A percentile compares a stretch with the other conserved stretches of the same genome.
These are phyloP conservation scores for Drosophila kuntzei DNA, from an alignment of 2,888 invertebrate genomes.

Conservation along the genomic window DNA sequence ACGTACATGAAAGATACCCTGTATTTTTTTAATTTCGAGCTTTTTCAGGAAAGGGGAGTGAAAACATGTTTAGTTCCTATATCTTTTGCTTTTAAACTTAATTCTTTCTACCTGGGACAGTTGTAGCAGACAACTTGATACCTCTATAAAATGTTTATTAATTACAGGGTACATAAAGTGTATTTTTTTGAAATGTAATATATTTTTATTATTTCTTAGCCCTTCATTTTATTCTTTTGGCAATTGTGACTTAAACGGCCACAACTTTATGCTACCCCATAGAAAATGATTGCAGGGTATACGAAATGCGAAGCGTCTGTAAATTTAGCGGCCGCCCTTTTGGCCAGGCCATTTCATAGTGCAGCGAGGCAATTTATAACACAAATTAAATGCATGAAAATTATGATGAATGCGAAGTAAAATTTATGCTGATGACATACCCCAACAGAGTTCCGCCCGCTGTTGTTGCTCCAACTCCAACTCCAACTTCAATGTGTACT, in stretches of 20 bases:
- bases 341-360: conserved; percentile 32
- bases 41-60: no score
- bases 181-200: not conserved
- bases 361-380: conserved; percentile 68
- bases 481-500: not conserved
- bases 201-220: not conserved
- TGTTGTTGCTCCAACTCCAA: conserved; percentile 4
- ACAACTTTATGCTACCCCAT: not conserved
- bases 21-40: no score
- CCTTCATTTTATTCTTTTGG: not conserved
- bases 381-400: conserved; percentile 78
- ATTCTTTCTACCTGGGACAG: no score
- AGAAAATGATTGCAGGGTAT: conserved; percentile 18
- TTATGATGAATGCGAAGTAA: conserved; percentile 78
- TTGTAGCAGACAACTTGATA: no score
- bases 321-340: conserved; percentile 47
- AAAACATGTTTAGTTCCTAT: no score
- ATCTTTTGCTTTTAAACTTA: no score
- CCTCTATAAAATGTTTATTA: no score
- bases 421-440: conserved; percentile 81
- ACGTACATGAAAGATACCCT: no score
- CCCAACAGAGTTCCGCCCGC: conserved; percentile 31
- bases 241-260: not conserved
- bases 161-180: not conserved
- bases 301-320: conserved; percentile 13